These are phyloP conservation scores for Limnephilus marmoratus DNA, from an alignment of 2,888 invertebrate species.

Conservation along the genomic window DNA sequence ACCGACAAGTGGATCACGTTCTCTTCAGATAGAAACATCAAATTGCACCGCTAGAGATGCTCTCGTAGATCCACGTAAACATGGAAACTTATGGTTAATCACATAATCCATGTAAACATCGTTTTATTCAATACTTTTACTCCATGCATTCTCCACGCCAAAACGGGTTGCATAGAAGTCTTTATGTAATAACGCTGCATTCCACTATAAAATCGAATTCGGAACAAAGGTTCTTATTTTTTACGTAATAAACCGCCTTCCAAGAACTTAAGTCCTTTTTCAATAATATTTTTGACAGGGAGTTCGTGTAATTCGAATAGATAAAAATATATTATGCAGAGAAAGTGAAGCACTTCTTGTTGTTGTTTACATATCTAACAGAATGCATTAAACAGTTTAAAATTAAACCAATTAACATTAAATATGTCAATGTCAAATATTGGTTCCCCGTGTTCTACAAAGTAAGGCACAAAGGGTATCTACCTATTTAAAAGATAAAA, in stretches of 20 bases:
- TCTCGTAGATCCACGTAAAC: not conserved
- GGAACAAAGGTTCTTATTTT: too few species aligned
- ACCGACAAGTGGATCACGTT: constrained; percentile 33
- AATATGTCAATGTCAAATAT: too few species aligned
- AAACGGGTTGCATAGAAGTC: not conserved
- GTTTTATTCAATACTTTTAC: not conserved
- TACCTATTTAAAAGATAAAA: not conserved
- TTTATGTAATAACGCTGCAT: not conserved
- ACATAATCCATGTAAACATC: not conserved
- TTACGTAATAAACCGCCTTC: not conserved
- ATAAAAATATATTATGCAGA: not conserved
- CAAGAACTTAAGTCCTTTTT: not conserved
- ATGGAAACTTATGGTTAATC: not conserved
- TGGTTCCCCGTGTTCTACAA: too few species aligned
- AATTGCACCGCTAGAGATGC: not conserved
- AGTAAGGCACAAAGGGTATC: too few species aligned
- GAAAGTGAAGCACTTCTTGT: not conserved
- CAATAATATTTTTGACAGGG: not conserved
- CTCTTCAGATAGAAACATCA: not conserved
- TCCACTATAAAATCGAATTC: too few species aligned
- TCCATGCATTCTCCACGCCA: not conserved
- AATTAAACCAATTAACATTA: too few species aligned
- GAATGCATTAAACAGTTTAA: too few species aligned
- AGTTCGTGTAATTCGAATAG: not conserved
- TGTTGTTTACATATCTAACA: not conserved